Percentiles rank a stretch among this genome's conserved stretches.
Conservation (phyloP, 1,140 invertebrate species). For the Drusus annulatus region DNA sequence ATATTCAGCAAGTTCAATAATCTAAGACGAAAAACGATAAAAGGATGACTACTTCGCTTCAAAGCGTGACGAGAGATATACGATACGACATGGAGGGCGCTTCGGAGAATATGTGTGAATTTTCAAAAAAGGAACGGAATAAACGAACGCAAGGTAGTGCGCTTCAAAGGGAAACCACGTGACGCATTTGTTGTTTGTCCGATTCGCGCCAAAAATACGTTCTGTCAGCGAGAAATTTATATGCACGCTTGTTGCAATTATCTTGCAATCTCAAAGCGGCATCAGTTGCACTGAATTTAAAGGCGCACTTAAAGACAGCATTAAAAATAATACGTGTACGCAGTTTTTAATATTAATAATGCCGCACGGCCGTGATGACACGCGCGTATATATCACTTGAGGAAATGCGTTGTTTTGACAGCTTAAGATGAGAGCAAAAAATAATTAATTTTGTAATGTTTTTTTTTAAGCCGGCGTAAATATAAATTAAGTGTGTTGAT, state of each 20-base stretch:
- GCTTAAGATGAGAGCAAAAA: no score
- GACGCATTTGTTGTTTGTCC: conserved; percentile 29
- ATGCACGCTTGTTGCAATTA: conserved; percentile 22
- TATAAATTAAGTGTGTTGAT: no score
- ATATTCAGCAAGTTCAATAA: neutral
- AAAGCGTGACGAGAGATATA: conserved; percentile 27
- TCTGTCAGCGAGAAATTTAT: conserved; percentile 1
- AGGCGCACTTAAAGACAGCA: neutral
- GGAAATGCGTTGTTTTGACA: no score
- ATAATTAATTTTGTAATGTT: no score
- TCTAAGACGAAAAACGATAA: conserved; percentile 4
- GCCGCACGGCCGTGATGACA: no score
- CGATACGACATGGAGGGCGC: conserved; percentile 27
- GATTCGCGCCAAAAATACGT: conserved; percentile 30
- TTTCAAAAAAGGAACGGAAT: neutral
- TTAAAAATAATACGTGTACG: no score
- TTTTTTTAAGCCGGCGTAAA: no score
- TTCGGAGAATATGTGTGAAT: conserved; percentile 1
- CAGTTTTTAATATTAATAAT: no score
- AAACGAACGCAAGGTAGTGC: neutral
- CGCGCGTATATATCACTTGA: no score
- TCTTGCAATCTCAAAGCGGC: conserved; percentile 7
- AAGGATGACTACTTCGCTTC: neutral
- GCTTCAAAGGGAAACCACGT: conserved; percentile 22
- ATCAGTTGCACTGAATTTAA: conserved; percentile 3